Evolutionary conservation across 1,140 invertebrate genomes (phyloP).

Genomic region (Argopecten irradians): DNA sequence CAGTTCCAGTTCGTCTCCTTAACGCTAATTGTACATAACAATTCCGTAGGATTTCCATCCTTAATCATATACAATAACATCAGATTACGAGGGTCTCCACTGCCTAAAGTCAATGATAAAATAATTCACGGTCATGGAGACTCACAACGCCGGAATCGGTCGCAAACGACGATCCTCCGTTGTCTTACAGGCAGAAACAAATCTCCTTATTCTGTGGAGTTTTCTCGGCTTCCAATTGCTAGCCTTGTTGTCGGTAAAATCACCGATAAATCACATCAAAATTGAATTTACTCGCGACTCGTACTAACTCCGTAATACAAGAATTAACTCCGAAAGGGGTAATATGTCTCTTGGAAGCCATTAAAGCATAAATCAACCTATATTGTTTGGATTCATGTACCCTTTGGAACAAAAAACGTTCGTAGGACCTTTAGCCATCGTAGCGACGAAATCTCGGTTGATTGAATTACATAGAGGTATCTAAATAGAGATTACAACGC

Average conservation of each 20-base stretch:
- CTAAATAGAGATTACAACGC: neutral
- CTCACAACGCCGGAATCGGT: neutral
- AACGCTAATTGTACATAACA: constrained; percentile 10
- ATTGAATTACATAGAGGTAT: neutral
- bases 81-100: neutral
- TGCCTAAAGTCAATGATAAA: neutral
- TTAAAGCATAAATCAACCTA: neutral
- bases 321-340: neutral
- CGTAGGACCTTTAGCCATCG: neutral
- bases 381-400: neutral
- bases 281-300: neutral
- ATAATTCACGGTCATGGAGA: neutral
- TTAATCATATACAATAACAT: neutral
- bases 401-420: neutral
- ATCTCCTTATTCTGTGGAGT: constrained; percentile 1
- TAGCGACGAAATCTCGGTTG: neutral
- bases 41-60: neutral
- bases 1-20: neutral
- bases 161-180: neutral
- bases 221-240: constrained; percentile 1
- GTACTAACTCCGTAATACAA: neutral
- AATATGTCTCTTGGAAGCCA: neutral
- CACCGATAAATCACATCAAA: neutral
- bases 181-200: neutral
- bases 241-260: neutral